phyloP scores from a whole-genome alignment of 2,113 vertebrate species.

The Clarias magur region DNA sequence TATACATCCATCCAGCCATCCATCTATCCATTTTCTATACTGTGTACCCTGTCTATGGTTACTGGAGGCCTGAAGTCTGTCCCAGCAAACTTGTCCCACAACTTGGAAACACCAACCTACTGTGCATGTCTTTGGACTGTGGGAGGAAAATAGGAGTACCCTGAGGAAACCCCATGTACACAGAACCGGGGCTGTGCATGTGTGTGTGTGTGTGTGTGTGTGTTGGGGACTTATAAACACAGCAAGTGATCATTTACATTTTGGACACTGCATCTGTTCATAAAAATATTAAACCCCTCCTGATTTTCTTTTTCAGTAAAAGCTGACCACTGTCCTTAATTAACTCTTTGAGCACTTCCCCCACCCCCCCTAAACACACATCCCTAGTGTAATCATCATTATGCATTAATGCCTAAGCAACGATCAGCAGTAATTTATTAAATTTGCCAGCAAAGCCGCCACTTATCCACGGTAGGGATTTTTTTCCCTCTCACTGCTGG shows the following conservation, averaged over 20 bases:
- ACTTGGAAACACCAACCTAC: too few species aligned
- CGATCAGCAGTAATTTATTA: conserved; percentile 66
- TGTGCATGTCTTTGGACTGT: too few species aligned
- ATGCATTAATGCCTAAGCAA: conserved; percentile 35
- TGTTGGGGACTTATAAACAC: not conserved
- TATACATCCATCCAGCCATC: too few species aligned
- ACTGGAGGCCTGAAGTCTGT: too few species aligned
- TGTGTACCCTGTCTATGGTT: too few species aligned
- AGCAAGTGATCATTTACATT: not conserved
- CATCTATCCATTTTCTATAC: too few species aligned
- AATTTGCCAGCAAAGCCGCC: conserved; percentile 65
- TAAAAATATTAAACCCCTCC: not conserved
- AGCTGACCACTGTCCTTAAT: conserved; percentile 10
- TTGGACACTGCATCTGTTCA: not conserved
- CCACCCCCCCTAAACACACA: not conserved
- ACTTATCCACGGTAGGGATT: conserved; percentile 55
- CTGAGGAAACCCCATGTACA: too few species aligned
- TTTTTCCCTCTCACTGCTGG: conserved; percentile 37
- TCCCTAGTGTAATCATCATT: conserved; percentile 31
- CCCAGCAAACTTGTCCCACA: too few species aligned
- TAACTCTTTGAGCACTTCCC: not conserved
- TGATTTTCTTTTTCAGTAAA: conserved; percentile 44
- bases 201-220: not conserved
- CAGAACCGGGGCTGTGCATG: not conserved
- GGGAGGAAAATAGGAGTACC: too few species aligned